These are phyloP conservation scores for Rhinatrema bivittatum DNA, from an alignment of 2,797 vertebrate genomes.

Conservation along the genomic window DNA sequence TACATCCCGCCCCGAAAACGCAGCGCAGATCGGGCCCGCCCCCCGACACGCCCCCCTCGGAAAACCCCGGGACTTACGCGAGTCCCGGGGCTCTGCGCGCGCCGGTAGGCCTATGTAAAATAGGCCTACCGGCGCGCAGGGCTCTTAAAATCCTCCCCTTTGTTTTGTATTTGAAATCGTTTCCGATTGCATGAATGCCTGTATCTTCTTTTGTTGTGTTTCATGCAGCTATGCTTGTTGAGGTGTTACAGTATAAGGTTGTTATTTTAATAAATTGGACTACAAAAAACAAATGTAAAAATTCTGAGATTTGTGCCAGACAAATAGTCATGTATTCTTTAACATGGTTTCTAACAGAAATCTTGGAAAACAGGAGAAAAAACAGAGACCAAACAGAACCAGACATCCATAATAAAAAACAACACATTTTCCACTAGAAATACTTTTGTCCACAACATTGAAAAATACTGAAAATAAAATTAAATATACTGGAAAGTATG, in stretches of 20 bases:
- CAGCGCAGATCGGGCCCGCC: too few species aligned
- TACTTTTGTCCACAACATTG: conserved; percentile 19
- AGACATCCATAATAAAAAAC: conserved; percentile 26
- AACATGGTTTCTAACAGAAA: conserved; percentile 48
- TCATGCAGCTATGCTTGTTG: conserved; percentile 32
- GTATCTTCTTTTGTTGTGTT: conserved; percentile 35
- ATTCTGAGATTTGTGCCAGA: conserved; percentile 45
- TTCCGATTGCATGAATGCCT: conserved; percentile 21
- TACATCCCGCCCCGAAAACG: too few species aligned
- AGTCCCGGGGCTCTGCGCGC: too few species aligned
- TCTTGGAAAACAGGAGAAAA: conserved; percentile 33
- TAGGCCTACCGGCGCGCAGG: too few species aligned
- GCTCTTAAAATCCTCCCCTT: too few species aligned
- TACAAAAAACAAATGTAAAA: conserved; percentile 47
- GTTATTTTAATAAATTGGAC: conserved; percentile 36
- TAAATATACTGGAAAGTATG: too few species aligned
- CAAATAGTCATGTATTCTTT: conserved; percentile 48
- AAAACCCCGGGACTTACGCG: too few species aligned
- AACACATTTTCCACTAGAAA: conserved; percentile 17
- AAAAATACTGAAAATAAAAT: conserved; percentile 6
- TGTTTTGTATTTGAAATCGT: not conserved
- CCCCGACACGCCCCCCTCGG: too few species aligned
- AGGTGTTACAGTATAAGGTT: too few species aligned
- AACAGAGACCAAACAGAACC: conserved; percentile 22
- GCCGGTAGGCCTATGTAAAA: too few species aligned